Base-by-base conservation (phyloP, 1,140 invertebrate genomes). In the Maniola jurtina region DNA sequence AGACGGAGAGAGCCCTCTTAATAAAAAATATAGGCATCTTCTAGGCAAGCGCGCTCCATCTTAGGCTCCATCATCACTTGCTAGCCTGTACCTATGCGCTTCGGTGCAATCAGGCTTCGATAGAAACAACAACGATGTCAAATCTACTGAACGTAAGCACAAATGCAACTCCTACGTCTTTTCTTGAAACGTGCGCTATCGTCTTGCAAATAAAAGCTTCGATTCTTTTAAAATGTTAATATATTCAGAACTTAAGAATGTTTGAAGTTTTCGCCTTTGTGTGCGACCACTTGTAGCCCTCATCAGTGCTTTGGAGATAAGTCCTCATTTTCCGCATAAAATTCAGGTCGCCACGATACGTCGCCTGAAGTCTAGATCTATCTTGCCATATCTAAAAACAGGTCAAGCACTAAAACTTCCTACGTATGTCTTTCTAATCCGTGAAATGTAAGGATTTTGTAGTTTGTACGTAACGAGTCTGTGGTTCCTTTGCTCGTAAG, bases 301-400 rank as follows among this genome's bases (percentile, higher is more conserved):
- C 52, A 55, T 42, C 61, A 33, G 36, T 36, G 61, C 61, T 63
- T 36, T 40, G 33, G 50, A 63, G 61, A 63, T 63, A 50, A 63
- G 61, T 63, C 61, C 61, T 63, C 61, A 25, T 55, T 63, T 63
- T 63, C 50, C 34, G 52, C 52, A 55, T 55, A 55, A 55, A 55
- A 42, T 63, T 54, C 42, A 55, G 61, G 61, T 63, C 61, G 61
- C 61, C 50, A 38, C 55, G 48, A 54, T 63, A 63, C 61, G 52
- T 13, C 61, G 35, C 50, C 38, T 34, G 61, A 47, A 63, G 61
- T 55, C 61, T 63, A 63, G 61, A 63, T 55, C 35, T 42, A 63
- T 63, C 61, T 63, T 36, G 15, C 38, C 35, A 58, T 58, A 58
- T 42, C 35, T 42, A n/a, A 40, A 57, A 58, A 58, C 35, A 42